phyloP scores from a whole-genome alignment of 2,888 invertebrate genomes.

The Drosophila acutilabella region DNA sequence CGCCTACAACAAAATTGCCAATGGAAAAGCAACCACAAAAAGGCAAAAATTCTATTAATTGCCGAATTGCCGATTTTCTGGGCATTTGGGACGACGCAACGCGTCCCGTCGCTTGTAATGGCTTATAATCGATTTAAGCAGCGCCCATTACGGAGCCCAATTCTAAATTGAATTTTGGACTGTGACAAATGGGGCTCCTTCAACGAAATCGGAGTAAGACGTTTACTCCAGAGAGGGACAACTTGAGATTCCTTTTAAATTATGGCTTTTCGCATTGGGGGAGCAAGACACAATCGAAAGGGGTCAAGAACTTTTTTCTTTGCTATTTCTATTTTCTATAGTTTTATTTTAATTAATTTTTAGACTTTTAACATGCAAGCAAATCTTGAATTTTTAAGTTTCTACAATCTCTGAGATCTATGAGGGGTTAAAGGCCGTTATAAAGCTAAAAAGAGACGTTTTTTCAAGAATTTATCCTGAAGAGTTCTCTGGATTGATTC shows the following conservation, averaged over 20 bases:
- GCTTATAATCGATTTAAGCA: slow-evolving; percentile 74
- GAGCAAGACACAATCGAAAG: no score
- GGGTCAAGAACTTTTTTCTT: no score
- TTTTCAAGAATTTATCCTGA: no score
- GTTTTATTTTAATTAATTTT: no score
- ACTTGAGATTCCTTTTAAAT: background rate
- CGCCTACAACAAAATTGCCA: slow-evolving; percentile 73
- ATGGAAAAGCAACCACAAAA: slow-evolving; percentile 29
- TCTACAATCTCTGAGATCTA: no score
- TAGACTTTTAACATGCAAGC: no score
- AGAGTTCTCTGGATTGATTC: no score
- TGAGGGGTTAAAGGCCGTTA: no score
- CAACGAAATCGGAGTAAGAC: no score
- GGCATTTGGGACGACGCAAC: slow-evolving; percentile 41
- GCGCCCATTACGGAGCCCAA: slow-evolving; percentile 55
- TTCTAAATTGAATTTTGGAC: slow-evolving; percentile 58
- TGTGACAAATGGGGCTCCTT: slow-evolving; percentile 64
- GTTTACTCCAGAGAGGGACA: background rate
- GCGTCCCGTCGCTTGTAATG: slow-evolving; percentile 65
- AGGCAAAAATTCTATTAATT: slow-evolving; percentile 66
- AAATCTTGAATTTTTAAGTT: no score
- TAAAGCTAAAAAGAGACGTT: no score
- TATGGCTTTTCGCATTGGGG: background rate
- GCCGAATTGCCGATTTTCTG: slow-evolving; percentile 35
- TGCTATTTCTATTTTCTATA: no score